Base-by-base conservation (phyloP, 2,113 vertebrate genomes). In the Sardina pilchardus region DNA sequence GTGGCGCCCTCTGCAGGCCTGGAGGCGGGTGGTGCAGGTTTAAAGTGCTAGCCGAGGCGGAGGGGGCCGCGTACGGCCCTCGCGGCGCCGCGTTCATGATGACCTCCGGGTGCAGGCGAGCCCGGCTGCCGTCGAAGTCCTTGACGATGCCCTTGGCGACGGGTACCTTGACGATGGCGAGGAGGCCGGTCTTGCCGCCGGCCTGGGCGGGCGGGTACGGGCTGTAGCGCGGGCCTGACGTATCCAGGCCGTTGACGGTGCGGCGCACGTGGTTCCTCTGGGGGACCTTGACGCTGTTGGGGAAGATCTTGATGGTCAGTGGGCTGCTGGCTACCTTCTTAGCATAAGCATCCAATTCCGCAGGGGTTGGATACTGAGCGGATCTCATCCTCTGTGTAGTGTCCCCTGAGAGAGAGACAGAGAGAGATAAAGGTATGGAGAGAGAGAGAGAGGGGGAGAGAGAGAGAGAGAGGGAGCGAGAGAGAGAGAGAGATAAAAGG, bases 301-400 rank as follows among this genome's bases (percentile, higher is more conserved):
- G 98, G 84, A 99, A 99, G 92, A 99, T 99, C 95, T 99, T 99
- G 94, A 99, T 98, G 91, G 97, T 99, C 95, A 99, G 96, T 87
- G 98, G 98, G 91, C 96, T 97, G 96, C 98, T 97, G 96, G 98
- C 98, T 92, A 99, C 97, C 95, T 99, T 99, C 97, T 99, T 99
- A 99, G 98, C 98, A 98, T 97, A 99, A 87, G 98, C 98, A 93
- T 99, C 98, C 96, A 99, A 97, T 97, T 99, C 98, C 94, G 98
- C 98, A 96, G 98, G 98, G 96, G 98, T 99, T 94, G 98, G 98
- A 96, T 97, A 98, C 94, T 98, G 98, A 97, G 97, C 96, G 93
- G 98, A 97, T 98, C 97, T 99, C 98, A 99, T 99, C 97, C 99
- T 99, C 96, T 98, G 98, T 97, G 97, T 97, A 97, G 97, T 98